Evolutionary conservation across 2,113 vertebrate genomes (phyloP), one percentile per base, ranked within the genome.

Genomic region (Oceanites oceanicus): DNA sequence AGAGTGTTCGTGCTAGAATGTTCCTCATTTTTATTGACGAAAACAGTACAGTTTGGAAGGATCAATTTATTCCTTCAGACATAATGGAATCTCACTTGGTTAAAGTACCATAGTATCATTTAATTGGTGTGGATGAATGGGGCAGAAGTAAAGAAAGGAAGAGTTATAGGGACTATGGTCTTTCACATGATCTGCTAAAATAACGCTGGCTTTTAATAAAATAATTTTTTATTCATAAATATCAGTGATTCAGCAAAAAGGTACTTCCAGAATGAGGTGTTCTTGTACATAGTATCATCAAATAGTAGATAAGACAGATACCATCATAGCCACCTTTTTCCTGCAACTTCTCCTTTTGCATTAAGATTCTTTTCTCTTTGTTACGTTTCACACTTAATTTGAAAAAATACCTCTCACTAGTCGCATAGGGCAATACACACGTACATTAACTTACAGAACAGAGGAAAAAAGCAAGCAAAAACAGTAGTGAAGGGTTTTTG

Each of bases 341-440:
- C 26, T 55, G 9, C 8, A 55, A 19, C 7, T 38, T 45, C 42
- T 71, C 6, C 6, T 70, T 78, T 58, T 63, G 3, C 26, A 47
- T 72, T 40, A 42, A 49, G 61, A 44, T 44, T 55, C 5, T 45
- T 76, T 79, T 82, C 14, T 53, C 7, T 62, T n/a, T 52, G 29
- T 59, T 70, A 32, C 1, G 0, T 25, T 86, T 90, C 30, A 71
- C 23, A 66, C 7, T 66, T 91, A 50, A 79, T 34, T 75, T 73
- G 27, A 45, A 93, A 73, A 82, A 78, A 61, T 22, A 44, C 4
- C 19, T 68, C n/a, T 80, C 49, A 80, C 11, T 11, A 14, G 5
- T 62, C 1, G 0, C 29, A 19, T 27, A 45, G 32, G 30, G 14
- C 27, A 65, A 52, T 56, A 44, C 13, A 36, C 0, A 2, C 22